A percentile compares a stretch with the other conserved stretches of the same genome.
Conservation (phyloP, 2,797 vertebrate genomes). For the Propithecus deckenii region DNA sequence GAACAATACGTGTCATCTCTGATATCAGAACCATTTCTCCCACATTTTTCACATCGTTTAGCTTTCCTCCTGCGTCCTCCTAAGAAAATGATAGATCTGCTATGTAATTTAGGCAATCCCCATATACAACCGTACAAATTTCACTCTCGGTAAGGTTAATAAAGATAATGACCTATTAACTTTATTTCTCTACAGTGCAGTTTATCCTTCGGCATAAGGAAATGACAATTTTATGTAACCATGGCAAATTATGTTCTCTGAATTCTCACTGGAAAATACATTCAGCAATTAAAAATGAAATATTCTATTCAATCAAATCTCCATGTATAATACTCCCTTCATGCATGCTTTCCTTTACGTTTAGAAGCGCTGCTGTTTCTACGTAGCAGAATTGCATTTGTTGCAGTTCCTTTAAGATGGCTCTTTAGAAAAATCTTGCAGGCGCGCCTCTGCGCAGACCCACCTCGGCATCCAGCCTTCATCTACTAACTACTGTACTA, state of each 20-base stretch:
- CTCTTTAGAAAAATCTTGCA: not conserved
- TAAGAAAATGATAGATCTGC: not conserved
- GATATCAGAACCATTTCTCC: not conserved
- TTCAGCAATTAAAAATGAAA: conserved; percentile 50
- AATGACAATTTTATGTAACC: not conserved
- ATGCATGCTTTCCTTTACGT: not conserved
- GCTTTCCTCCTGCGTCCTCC: not conserved
- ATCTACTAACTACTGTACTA: not conserved
- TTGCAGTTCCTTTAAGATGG: not conserved
- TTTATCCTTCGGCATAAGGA: conserved; percentile 22
- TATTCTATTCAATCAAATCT: not conserved
- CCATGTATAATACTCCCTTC: not conserved
- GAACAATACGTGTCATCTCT: not conserved
- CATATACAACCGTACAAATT: not conserved
- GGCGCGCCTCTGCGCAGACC: rapidly evolving
- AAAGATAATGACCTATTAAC: conserved; percentile 52
- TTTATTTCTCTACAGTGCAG: not conserved
- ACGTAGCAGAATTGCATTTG: not conserved
- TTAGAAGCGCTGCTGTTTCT: not conserved
- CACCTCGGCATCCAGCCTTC: rapidly evolving
- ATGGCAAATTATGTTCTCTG: conserved; percentile 14
- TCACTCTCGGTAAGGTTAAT: conserved; percentile 12
- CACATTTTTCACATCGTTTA: not conserved
- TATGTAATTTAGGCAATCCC: not conserved
- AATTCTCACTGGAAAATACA: conserved; percentile 31